These are phyloP conservation scores for Acridotheres tristis DNA, from an alignment of 2,797 vertebrate genomes.

Conservation along the genomic window DNA sequence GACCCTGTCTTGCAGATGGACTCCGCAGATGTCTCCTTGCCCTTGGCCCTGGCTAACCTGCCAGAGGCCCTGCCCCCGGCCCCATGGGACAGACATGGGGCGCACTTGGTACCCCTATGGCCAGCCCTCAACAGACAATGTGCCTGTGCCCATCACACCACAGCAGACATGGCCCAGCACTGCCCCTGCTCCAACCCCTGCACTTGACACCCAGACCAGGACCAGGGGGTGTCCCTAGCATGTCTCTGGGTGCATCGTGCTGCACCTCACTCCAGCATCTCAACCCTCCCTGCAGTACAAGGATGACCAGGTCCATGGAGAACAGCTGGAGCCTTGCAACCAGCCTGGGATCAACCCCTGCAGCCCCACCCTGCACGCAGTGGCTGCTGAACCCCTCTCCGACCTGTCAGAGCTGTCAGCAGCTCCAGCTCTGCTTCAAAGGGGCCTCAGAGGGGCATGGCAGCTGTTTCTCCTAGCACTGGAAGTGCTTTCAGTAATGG, in stretches of 20 bases:
- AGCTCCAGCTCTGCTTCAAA: neutral
- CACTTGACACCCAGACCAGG: neutral
- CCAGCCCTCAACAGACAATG: neutral
- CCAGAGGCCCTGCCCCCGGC: neutral
- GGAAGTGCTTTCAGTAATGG: neutral
- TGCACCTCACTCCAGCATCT: neutral
- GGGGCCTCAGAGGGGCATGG: neutral
- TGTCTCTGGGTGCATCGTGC: neutral
- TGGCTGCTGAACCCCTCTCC: neutral
- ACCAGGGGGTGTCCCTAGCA: accelerated
- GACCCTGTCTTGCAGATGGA: neutral
- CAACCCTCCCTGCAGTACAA: neutral
- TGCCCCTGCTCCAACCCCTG: neutral
- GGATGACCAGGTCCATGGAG: accelerated
- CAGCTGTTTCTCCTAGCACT: neutral
- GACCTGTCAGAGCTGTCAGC: neutral
- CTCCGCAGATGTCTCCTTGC: neutral
- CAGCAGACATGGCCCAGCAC: neutral
- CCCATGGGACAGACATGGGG: neutral
- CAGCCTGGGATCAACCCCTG: accelerated
- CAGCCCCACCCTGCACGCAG: neutral
- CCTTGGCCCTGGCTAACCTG: accelerated
- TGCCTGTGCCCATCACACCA: accelerated
- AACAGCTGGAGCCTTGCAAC: neutral
- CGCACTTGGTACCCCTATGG: accelerated